Percentiles rank a stretch among this genome's conserved stretches.
Evolutionary conservation across 2,113 vertebrate species (phyloP).

Genomic region (Triplophysa dalaica): DNA sequence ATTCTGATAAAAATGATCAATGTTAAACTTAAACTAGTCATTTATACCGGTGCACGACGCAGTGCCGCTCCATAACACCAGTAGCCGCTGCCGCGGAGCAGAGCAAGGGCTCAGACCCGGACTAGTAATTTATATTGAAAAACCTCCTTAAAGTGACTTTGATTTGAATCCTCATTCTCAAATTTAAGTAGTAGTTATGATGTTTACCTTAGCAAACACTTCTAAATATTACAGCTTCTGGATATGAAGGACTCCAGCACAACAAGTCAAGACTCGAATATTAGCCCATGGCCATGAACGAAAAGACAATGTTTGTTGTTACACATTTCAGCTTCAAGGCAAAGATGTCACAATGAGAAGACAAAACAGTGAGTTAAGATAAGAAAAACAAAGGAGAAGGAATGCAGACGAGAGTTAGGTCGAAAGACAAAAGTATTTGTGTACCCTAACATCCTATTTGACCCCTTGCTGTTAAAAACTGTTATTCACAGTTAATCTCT

Average conservation of each 20-base stretch:
- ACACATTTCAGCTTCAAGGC: neutral
- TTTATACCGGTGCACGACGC: too few relatives aligned
- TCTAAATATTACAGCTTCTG: too few relatives aligned
- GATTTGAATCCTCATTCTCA: too few relatives aligned
- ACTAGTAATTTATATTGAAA: too few relatives aligned
- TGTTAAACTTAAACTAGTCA: too few relatives aligned
- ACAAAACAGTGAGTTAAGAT: neutral
- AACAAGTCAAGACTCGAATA: slow-evolving; percentile 31
- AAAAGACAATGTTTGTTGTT: neutral
- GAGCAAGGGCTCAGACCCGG: too few relatives aligned
- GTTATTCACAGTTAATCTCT: neutral
- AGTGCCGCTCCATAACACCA: too few relatives aligned
- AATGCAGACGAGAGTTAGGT: neutral
- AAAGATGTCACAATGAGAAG: neutral
- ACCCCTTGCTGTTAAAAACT: neutral
- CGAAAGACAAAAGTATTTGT: neutral
- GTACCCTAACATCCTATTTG: neutral
- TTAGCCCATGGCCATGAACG: neutral
- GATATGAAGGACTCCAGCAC: slow-evolving; percentile 2
- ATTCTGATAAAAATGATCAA: too few relatives aligned
- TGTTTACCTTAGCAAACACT: too few relatives aligned
- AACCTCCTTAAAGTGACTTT: too few relatives aligned
- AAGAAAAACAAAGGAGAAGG: neutral
- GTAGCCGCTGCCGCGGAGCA: too few relatives aligned
- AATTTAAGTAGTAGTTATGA: too few relatives aligned